A percentile compares a stretch with the other conserved stretches of the same genome.
These are phyloP conservation scores for Psittacula derbiana DNA, from an alignment of 2,797 vertebrate genomes.

Conservation along the genomic window DNA sequence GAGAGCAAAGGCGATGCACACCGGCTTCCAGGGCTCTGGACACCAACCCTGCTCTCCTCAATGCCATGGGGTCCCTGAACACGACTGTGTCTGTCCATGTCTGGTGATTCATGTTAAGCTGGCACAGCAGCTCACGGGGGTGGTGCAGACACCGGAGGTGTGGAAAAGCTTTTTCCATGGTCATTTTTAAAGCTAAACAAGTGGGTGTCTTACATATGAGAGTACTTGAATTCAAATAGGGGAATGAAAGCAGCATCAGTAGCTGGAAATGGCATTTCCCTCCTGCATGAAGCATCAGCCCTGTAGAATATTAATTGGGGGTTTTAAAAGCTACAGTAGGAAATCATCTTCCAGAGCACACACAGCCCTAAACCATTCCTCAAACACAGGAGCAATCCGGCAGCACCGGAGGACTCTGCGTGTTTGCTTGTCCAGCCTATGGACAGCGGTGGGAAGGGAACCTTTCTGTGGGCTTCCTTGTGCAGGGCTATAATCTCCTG, in stretches of 20 bases:
- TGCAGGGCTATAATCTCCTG: neutral
- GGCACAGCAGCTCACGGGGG: neutral
- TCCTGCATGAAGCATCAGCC: neutral
- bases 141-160: neutral
- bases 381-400: neutral
- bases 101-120: neutral
- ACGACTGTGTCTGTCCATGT: rapidly evolving
- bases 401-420: neutral
- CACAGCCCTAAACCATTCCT: neutral
- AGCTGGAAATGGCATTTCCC: constrained; percentile 15
- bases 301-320: constrained; percentile 45
- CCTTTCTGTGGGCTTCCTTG: neutral
- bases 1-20: rapidly evolving
- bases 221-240: neutral
- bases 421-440: neutral
- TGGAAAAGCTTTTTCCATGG: neutral
- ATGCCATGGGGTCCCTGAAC: neutral
- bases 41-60: neutral
- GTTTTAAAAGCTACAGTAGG: constrained; percentile 27
- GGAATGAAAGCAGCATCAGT: neutral
- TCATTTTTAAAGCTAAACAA: neutral
- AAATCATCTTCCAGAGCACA: constrained; percentile 40
- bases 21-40: rapidly evolving
- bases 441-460: neutral
- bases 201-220: neutral